A percentile compares a stretch with the other conserved stretches of the same genome.
These are phyloP conservation scores for Calliopsis andreniformis DNA, from an alignment of 1,140 invertebrate genomes.

Conservation along the genomic window DNA sequence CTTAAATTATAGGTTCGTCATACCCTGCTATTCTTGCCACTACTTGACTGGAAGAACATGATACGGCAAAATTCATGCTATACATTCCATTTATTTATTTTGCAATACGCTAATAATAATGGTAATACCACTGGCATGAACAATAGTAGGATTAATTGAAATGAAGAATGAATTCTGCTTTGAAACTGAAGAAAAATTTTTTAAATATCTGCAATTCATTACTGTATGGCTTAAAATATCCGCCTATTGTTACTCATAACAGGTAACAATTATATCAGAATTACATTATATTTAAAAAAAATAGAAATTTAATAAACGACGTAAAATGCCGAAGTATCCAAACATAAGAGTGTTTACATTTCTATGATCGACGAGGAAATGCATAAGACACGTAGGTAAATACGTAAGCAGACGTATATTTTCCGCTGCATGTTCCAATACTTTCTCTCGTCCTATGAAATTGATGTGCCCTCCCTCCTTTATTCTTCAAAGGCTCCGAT, in stretches of 20 bases:
- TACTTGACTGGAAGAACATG: not conserved
- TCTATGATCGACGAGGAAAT: slow-evolving; percentile 11
- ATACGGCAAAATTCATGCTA: not conserved
- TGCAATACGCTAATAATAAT: not conserved
- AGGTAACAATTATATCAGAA: too few relatives aligned
- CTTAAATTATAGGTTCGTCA: too few relatives aligned
- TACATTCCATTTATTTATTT: slow-evolving; percentile 16
- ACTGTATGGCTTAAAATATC: too few relatives aligned
- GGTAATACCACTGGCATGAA: not conserved
- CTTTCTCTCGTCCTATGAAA: slow-evolving; percentile 2
- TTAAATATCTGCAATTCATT: too few relatives aligned
- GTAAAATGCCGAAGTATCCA: not conserved
- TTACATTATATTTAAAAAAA: too few relatives aligned
- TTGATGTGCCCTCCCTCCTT: slow-evolving; percentile 34
- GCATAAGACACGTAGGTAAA: slow-evolving; percentile 5
- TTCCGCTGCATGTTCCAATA: slow-evolving; percentile 15
- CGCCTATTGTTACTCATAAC: too few relatives aligned
- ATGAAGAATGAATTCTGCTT: too few relatives aligned
- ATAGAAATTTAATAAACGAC: not conserved
- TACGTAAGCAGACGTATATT: slow-evolving; percentile 8
- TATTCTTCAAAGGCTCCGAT: slow-evolving; percentile 61
- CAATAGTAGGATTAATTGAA: not conserved
- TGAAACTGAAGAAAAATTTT: too few relatives aligned
- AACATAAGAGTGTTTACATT: slow-evolving; percentile 20
- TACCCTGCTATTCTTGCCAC: not conserved